phyloP scores from a whole-genome alignment of 53 echinoderm and acorn worm genomes.

The Astropecten irregularis region DNA sequence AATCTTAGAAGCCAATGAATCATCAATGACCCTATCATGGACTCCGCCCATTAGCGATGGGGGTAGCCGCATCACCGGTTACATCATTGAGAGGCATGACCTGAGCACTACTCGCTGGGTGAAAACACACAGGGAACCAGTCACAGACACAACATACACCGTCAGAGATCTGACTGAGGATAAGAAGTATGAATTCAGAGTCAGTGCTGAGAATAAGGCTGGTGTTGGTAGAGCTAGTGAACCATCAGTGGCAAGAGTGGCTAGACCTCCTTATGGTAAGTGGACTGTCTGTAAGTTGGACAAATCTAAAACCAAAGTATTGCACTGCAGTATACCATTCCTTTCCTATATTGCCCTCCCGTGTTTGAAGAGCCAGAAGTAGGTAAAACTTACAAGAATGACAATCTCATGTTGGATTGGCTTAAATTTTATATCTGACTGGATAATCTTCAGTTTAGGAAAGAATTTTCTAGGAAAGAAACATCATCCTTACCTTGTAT shows the following conservation, averaged over 20 bases:
- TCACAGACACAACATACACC: constrained; percentile 75
- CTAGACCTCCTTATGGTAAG: constrained; percentile 92
- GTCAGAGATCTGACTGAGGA: constrained; percentile 78
- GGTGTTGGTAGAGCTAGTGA: constrained; percentile 75
- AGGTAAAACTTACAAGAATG: too few relatives aligned
- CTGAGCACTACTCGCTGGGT: constrained; percentile 88
- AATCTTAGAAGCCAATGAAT: constrained; percentile 66
- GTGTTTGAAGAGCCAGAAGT: too few relatives aligned
- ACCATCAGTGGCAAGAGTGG: constrained; percentile 58
- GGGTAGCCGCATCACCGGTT: constrained; percentile 82
- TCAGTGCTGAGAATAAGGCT: constrained; percentile 93
- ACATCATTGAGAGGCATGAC: constrained; percentile 86
- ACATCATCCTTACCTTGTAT: too few relatives aligned
- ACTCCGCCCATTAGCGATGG: constrained; percentile 81
- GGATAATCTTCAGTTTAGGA: too few relatives aligned
- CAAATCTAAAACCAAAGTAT: too few relatives aligned
- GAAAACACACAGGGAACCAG: constrained; percentile 67
- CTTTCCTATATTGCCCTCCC: too few relatives aligned
- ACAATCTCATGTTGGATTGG: too few relatives aligned
- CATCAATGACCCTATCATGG: constrained; percentile 87
- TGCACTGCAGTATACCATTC: too few relatives aligned
- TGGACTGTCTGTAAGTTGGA: too few relatives aligned
- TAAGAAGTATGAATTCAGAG: constrained; percentile 92
- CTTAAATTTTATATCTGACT: too few relatives aligned
- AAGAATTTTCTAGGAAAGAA: too few relatives aligned